Evolutionary conservation across 1,140 invertebrate genomes (phyloP).

Genomic region (Conus ventricosus): DNA sequence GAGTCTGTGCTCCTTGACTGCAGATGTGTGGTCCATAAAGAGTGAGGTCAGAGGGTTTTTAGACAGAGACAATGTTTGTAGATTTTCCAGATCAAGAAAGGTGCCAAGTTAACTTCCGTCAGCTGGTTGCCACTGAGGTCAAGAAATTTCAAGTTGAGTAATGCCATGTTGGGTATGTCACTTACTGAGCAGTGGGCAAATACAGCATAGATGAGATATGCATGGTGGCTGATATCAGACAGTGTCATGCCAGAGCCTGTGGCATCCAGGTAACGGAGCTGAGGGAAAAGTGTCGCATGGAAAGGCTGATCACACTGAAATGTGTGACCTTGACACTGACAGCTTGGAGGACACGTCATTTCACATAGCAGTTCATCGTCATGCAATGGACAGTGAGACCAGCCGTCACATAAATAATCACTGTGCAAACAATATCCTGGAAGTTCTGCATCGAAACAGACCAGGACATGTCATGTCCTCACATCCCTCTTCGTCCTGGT

Average conservation of each 20-base stretch:
- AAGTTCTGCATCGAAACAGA: neutral
- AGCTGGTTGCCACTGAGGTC: neutral
- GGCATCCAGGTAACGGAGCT: slow-evolving; percentile 28
- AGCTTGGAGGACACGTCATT: neutral
- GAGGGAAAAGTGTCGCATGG: neutral
- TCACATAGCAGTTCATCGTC: neutral
- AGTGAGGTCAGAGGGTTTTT: neutral
- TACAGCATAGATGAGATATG: neutral
- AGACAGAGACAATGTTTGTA: neutral
- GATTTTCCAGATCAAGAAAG: neutral
- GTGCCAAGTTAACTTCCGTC: neutral
- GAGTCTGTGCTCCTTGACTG: neutral
- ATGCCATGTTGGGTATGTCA: neutral
- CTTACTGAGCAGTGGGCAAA: neutral
- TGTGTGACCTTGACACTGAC: slow-evolving; percentile 5
- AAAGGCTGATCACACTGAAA: neutral
- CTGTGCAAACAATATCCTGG: slow-evolving; percentile 20
- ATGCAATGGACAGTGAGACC: too few relatives aligned
- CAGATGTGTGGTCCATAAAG: neutral
- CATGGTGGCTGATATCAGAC: neutral
- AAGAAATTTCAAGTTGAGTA: neutral
- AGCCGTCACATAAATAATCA: too few relatives aligned
- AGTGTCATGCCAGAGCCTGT: neutral
- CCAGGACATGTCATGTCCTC: neutral
- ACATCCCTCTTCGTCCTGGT: neutral